A percentile compares a stretch with the other conserved stretches of the same genome.
Evolutionary conservation across 1,140 invertebrate species (phyloP).

Genomic region (Heterodera schachtii): DNA sequence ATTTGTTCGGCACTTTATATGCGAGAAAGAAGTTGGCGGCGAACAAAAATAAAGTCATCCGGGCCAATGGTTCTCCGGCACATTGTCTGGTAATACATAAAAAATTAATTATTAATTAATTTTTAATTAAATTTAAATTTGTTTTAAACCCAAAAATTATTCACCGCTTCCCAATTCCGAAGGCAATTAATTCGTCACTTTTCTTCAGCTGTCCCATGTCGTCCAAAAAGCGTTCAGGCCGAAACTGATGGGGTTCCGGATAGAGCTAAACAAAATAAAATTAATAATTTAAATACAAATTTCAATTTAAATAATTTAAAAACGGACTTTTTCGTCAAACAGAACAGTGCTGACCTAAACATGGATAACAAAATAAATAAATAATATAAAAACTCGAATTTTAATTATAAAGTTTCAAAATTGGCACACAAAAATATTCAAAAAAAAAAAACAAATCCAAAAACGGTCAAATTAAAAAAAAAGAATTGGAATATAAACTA

Average conservation of each 20-base stretch:
- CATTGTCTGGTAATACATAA: too few species aligned
- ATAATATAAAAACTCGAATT: too few species aligned
- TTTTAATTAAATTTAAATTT: not conserved
- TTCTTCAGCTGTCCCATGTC: slow-evolving; percentile 32
- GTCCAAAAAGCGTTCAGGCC: slow-evolving; percentile 33
- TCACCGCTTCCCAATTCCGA: slow-evolving; percentile 29
- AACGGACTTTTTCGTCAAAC: slow-evolving; percentile 18
- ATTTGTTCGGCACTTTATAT: too few species aligned
- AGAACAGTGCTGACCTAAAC: slow-evolving; percentile 12
- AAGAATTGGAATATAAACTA: too few species aligned
- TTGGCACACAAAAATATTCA: too few species aligned
- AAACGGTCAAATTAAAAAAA: too few species aligned
- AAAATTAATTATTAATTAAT: too few species aligned
- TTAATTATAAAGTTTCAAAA: too few species aligned
- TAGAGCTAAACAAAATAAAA: slow-evolving; percentile 11
- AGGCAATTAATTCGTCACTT: slow-evolving; percentile 30
- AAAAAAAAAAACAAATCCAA: too few species aligned
- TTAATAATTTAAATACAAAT: not conserved
- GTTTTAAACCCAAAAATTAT: not conserved
- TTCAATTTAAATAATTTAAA: not conserved
- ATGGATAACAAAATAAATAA: not conserved
- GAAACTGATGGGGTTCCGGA: slow-evolving; percentile 18
- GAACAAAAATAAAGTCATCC: not conserved
- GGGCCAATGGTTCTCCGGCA: too few species aligned
- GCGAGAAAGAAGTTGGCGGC: too few species aligned